Evolutionary conservation across 2,888 invertebrate genomes (phyloP), one percentile per base, ranked within the genome.

Genomic region (Augochlorella aurata): DNA sequence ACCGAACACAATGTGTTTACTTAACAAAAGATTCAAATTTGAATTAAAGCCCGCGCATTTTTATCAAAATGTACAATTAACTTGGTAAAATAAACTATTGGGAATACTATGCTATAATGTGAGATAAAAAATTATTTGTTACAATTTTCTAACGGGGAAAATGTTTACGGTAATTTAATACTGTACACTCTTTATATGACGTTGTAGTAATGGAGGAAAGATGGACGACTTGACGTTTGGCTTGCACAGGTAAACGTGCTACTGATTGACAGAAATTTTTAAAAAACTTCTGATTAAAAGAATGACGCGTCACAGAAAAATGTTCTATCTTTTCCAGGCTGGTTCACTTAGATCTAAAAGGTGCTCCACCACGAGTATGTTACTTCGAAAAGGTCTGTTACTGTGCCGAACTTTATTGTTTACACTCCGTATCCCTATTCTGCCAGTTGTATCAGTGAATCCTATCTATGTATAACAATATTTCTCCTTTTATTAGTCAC

Each of bases 281-380:
- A 8, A 58, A 61, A 75, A 74, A 24, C 9, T 72, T 49, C 16
- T 7, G 10, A 66, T 54, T 3, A 12, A 67, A 10, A 8, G 18
- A 76, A 29, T 78, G 78, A 83, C 52, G 38, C 9, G 52, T 82
- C n/a, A 74, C 47, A 66, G 38, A 49, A 74, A 65, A 44, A 72
- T 77, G 12, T 54, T 74, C 77, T 81, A 88, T 80, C 49, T 81
- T 66, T 91, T 92, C 50, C 86, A 94, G 94, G 83, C 92, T 97
- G 82, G 95, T 97, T 76, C 97, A 97, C 92, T 94, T 97, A 85
- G 97, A 97, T 93, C 92, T 97, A 78, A 97, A 97, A 93, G 96
- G 97, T 68, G 96, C 96, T 49, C 96, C 97, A 8, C 96, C 96
- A 58, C 95, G 95, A 90, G 92, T 96, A 9, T 92, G 93, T 70